phyloP scores from a whole-genome alignment of 2,113 vertebrate species.

The Cnemophilus loriae region DNA sequence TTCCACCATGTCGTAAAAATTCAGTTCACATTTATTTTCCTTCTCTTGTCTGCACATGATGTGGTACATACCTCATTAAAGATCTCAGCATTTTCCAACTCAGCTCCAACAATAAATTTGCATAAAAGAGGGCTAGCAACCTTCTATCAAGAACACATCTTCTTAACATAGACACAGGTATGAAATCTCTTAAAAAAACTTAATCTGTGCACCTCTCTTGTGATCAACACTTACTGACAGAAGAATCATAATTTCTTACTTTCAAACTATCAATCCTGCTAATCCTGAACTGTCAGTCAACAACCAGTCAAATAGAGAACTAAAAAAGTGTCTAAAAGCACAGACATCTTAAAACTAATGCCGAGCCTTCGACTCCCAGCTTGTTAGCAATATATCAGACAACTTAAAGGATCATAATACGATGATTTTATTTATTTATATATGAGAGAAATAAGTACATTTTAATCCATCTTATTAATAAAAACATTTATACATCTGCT shows the following conservation, averaged over 20 bases:
- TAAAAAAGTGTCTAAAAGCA: not conserved
- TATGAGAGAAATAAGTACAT: not conserved
- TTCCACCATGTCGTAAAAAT: not conserved
- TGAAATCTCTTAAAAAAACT: not conserved
- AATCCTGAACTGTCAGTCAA: not conserved
- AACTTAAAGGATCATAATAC: not conserved
- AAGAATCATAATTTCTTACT: not conserved
- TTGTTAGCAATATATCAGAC: not conserved
- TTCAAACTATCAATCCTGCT: not conserved
- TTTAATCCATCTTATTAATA: not conserved
- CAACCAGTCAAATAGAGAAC: not conserved
- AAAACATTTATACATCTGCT: not conserved
- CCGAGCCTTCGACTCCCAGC: not conserved
- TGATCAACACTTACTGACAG: not conserved
- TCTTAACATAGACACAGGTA: not conserved
- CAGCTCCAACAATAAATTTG: not conserved
- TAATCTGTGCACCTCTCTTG: not conserved
- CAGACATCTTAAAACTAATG: not conserved
- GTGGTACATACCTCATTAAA: not conserved
- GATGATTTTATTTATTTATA: not conserved
- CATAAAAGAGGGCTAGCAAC: not conserved
- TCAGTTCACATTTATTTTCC: not conserved
- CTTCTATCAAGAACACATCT: not conserved
- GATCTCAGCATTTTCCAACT: not conserved
- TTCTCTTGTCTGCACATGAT: not conserved